phyloP scores from a whole-genome alignment of 1,140 invertebrate species.

The Ylistrum balloti region DNA sequence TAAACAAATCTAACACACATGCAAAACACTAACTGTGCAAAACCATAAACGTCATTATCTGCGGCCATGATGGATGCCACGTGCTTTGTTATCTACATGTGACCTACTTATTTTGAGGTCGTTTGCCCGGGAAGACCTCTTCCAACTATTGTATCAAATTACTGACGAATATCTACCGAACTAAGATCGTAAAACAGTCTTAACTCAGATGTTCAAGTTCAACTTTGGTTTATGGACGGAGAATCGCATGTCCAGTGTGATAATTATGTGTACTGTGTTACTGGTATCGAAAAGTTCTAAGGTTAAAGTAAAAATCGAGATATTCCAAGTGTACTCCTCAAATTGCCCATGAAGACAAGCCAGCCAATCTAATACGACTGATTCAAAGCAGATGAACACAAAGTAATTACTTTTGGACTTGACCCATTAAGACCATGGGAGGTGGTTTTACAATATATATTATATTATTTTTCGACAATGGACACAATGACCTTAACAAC shows the following conservation, averaged over 20 bases:
- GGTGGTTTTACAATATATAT: not conserved
- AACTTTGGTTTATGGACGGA: not conserved
- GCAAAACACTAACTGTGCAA: constrained; percentile 33
- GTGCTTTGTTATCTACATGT: constrained; percentile 38
- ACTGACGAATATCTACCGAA: constrained; percentile 33
- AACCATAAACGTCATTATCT: constrained; percentile 34
- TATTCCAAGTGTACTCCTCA: not conserved
- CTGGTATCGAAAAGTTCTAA: not conserved
- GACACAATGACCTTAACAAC: too few relatives aligned
- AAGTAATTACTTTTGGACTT: not conserved
- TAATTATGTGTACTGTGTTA: not conserved
- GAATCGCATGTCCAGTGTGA: not conserved
- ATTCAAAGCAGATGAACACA: not conserved
- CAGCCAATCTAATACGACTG: not conserved
- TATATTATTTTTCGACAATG: not conserved
- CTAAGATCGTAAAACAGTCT: not conserved
- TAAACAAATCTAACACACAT: not conserved
- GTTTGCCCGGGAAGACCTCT: constrained; percentile 25
- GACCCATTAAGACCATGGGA: not conserved
- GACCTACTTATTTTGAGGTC: constrained; percentile 33
- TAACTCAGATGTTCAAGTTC: not conserved
- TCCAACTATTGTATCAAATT: constrained; percentile 27
- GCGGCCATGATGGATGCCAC: constrained; percentile 30
- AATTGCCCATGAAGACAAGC: constrained; percentile 31
- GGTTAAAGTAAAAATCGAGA: not conserved